Evolutionary conservation across 2,797 vertebrate genomes (phyloP), one percentile per base, ranked within the genome.

Genomic region (Crenuchus spilurus): DNA sequence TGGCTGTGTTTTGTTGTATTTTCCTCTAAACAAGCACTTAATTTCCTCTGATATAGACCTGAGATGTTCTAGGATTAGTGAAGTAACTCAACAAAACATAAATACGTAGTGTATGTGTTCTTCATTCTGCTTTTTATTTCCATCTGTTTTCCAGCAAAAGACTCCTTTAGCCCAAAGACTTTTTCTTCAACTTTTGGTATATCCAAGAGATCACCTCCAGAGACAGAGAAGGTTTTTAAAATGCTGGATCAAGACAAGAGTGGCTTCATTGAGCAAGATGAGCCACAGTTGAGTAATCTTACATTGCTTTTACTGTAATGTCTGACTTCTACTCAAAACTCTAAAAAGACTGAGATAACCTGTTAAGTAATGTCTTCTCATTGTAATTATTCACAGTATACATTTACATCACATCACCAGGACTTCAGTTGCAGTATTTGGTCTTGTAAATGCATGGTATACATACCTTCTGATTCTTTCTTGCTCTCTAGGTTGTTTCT

Each of bases 181-280:
- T 94, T 95, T 84, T 94, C 94, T 83, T 88, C 88, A 72, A 87
- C 22, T 5, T 84, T 94, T 72, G 92, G 93, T 63, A 86, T 94
- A 81, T 83, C 90, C 60, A 91, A 86, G 85, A 95, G 93, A 88
- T 88, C 85, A 33, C 75, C 87, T 2, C 79, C 84, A 20, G 88
- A 91, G 64, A 89, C 92, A 64, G 89, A 92, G 86, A 88, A 73
- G 76, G 90, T 94, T 58, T 94, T 94, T 76, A 89, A 84, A 79
- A 92, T 94, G 75, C 83, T 95, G 80, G 94, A 94, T 83, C 91
- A 90, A 80, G 92, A 94, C 85, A 91, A 91, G 77, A 93, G 92
- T 22, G 90, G 92, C 70, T 94, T 80, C 84, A 92, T 91, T 3
- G 93, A 95, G 80, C 92, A 94, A 74, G 91, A 94, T 0, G 93